A percentile compares a stretch with the other conserved stretches of the same genome.
Conservation (phyloP, 2,888 invertebrate genomes). For the Ennomos fuscantarius region DNA sequence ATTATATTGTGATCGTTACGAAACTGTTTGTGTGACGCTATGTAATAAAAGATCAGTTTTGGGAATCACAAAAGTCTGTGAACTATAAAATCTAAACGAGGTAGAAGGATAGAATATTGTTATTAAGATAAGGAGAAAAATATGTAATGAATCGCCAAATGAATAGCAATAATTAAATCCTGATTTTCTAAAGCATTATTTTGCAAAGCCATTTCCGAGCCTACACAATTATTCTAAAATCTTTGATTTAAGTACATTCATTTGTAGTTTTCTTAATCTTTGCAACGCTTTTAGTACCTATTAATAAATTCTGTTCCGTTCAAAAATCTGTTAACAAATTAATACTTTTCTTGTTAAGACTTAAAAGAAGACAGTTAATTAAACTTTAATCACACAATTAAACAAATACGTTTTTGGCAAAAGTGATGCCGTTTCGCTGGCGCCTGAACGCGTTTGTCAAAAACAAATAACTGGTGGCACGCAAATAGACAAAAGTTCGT, state of each 20-base stretch:
- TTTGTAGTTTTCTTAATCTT: slow-evolving; percentile 1
- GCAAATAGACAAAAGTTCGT: slow-evolving; percentile 69
- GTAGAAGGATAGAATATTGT: too few species aligned
- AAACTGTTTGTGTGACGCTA: slow-evolving; percentile 26
- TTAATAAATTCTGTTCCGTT: slow-evolving; percentile 1
- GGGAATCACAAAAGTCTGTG: slow-evolving; percentile 18
- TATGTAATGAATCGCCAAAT: background rate
- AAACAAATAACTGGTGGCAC: slow-evolving; percentile 60
- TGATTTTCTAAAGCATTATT: background rate
- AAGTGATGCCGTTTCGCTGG: slow-evolving; percentile 51
- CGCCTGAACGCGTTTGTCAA: slow-evolving; percentile 59
- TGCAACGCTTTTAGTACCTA: background rate
- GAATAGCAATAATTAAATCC: background rate
- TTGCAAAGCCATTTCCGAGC: background rate
- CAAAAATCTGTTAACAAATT: too few species aligned
- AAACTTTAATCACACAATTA: slow-evolving; percentile 30
- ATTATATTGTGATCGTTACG: slow-evolving; percentile 29
- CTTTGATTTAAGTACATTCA: slow-evolving; percentile 5
- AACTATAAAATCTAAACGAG: slow-evolving; percentile 11
- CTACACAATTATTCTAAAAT: slow-evolving; percentile 7
- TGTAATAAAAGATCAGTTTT: slow-evolving; percentile 28
- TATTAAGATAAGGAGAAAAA: too few species aligned
- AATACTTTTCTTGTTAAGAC: too few species aligned
- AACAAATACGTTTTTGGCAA: slow-evolving; percentile 46
- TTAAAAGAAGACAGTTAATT: slow-evolving; percentile 33